These are phyloP conservation scores for Neodiprion virginianus DNA, from an alignment of 1,140 invertebrate genomes.

Conservation along the genomic window DNA sequence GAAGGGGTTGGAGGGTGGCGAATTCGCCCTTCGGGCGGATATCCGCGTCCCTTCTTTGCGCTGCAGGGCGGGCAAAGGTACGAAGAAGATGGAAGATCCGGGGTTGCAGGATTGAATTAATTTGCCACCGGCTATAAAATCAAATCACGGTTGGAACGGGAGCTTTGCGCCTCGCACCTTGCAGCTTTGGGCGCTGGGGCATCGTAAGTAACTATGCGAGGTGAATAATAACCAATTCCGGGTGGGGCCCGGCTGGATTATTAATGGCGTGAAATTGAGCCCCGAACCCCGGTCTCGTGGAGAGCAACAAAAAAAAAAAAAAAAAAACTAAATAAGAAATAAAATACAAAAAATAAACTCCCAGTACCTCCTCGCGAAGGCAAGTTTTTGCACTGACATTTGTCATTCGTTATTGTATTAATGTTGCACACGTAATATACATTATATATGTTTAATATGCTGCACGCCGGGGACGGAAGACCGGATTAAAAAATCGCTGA, in stretches of 20 bases:
- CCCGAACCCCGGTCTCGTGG: background rate
- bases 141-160: background rate
- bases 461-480: too few relatives aligned
- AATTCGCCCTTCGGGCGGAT: too few relatives aligned
- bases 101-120: background rate
- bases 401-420: too few relatives aligned
- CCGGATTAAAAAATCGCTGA: too few relatives aligned
- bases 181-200: background rate
- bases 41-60: too few relatives aligned
- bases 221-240: background rate
- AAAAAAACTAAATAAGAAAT: background rate
- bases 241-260: background rate
- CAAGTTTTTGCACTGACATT: too few relatives aligned
- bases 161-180: background rate
- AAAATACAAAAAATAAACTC: too few relatives aligned
- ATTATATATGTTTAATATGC: too few relatives aligned
- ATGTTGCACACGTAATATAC: too few relatives aligned
- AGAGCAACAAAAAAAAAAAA: background rate
- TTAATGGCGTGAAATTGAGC: conserved; percentile 1
- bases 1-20: too few relatives aligned
- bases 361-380: background rate
- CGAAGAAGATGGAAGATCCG: background rate
- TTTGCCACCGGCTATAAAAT: background rate
- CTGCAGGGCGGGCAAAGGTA: background rate
- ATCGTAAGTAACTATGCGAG: conserved; percentile 2